Conservation (phyloP, 2,888 invertebrate species). For the Xestobium rufovillosum region DNA sequence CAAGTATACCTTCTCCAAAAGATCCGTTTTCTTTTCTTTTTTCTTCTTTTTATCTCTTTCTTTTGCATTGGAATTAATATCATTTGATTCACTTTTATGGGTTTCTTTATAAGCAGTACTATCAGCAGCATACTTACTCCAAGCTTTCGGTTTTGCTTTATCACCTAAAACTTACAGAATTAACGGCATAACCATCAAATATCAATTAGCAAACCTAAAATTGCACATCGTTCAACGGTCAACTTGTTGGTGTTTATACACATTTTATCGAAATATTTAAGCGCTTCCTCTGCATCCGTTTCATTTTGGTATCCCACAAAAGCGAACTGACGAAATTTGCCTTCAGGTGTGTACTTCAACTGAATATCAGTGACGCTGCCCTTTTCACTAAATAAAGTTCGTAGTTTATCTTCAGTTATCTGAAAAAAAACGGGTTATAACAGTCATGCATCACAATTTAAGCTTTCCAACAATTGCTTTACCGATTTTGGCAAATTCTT, state of each 20-base stretch:
- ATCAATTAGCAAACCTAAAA: constrained; percentile 47
- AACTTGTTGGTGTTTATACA: constrained; percentile 80
- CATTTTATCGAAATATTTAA: constrained; percentile 72
- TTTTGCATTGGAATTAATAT: constrained; percentile 30
- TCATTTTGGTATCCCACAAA: constrained; percentile 86
- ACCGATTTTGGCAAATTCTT: constrained; percentile 87
- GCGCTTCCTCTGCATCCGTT: constrained; percentile 70
- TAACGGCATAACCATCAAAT: constrained; percentile 20
- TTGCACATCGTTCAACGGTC: constrained; percentile 64
- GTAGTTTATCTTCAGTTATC: constrained; percentile 72
- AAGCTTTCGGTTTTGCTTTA: constrained; percentile 73
- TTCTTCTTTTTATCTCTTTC: constrained; percentile 28
- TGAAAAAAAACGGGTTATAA: constrained; percentile 39
- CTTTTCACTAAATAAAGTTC: constrained; percentile 66
- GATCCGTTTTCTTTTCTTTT: constrained; percentile 50
- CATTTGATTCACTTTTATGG: constrained; percentile 39
- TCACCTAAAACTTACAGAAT: constrained; percentile 44
- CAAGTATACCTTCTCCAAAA: constrained; percentile 54
- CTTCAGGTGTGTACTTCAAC: constrained; percentile 85
- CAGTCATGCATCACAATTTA: constrained; percentile 7
- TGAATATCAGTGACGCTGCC: constrained; percentile 90
- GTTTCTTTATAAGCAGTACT: constrained; percentile 58
- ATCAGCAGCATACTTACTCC: constrained; percentile 87
- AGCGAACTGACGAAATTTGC: constrained; percentile 87
- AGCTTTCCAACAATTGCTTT: constrained; percentile 39